Evolutionary conservation across 1,140 invertebrate species (phyloP), one percentile per base, ranked within the genome.

Genomic region (Telenomus remus): DNA sequence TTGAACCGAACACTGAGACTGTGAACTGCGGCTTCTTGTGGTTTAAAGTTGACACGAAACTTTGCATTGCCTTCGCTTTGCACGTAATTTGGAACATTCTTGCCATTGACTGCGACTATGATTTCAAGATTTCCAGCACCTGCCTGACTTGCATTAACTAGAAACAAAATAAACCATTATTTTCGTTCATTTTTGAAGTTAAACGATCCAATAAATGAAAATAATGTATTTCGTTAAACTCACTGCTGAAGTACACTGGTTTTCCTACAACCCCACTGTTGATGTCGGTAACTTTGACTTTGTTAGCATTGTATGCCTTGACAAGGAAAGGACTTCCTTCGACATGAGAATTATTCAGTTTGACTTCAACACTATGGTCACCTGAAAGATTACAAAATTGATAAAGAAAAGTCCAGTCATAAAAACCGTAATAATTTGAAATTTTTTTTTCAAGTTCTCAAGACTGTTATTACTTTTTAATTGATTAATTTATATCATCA

Each of bases 41-140:
- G 98, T 80, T 98, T 98, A 86, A 99, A 99, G 85, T 98, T 98
- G 1, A 99, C 97, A 80, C 93, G 88, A 79, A 99, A 98, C 80
- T 95, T 93, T 0, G 97, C 97, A 88, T 99, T 98, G 16, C 96
- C 97, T 90, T 98, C 97, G 43, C 96, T 96, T 83, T 98, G 96
- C 0, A 99, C 97, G 86, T 98, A 99, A 89, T 99, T 99, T 5
- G 98, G 98, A 5, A 99, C 97, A 89, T 99, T 99, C 81, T 96
- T 93, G 3, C 96, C 96, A 82, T 95, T 96, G n/a, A 98, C 97
- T 0, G 97, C 96, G 0, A 99, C 97, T 59, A 98, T 98, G 44
- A 99, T 99, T 89, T 99, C 97, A 74, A 99, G 89, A 88, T 98
- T 98, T 37, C 97, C 97, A 68, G 97, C 97, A 70, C 97, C 95